Base-by-base conservation (phyloP, 2,113 vertebrate genomes). In the Microcebus murinus region DNA sequence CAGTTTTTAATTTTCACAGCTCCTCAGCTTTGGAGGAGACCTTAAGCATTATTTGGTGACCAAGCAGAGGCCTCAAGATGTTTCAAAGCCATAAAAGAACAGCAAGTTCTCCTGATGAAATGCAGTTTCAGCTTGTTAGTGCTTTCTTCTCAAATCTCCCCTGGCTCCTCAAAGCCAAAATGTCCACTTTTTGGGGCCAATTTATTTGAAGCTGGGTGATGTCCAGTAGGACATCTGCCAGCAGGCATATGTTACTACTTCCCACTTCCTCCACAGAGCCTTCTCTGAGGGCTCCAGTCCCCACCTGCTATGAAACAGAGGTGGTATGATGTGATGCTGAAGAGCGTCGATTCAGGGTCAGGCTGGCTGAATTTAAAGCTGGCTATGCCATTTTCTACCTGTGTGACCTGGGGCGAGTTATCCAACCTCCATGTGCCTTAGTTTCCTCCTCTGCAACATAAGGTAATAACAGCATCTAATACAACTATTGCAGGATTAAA, bases 11-110 rank as follows among this genome's bases (percentile, higher is more conserved):
- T 92, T 94, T 68, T 97, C 95, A 88, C 55, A 92, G 59, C 48
- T 61, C 90, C 31, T 88, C 80, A 91, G 76, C n/a, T 92, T 87
- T 88, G 55, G 63, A 90, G 87, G 81, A 50, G 31, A 94, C 80
- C 57, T 95, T 92, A 97, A 95, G 86, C 96, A 94, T 90, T 94
- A 96, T 93, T 20, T 81, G 48, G 59, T 90, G 74, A 89, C 74
- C 67, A 86, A 84, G 87, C 25, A 83, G 80, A 90, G 52, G 80
- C 6, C 76, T 80, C 79, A 39, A 80, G 70, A 52, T 86, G 1
- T 91, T 57, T 91, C 77, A 70, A 84, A 95, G 57, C 36, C 27
- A 55, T 29, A 90, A 97, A 90, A 83, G 77, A 90, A 67, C 61
- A 73, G 27, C 70, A 27, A 85, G 74, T 96, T 94, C 76, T 84